These are phyloP conservation scores for Patella depressa DNA, from an alignment of 2,888 invertebrate species.

Conservation along the genomic window DNA sequence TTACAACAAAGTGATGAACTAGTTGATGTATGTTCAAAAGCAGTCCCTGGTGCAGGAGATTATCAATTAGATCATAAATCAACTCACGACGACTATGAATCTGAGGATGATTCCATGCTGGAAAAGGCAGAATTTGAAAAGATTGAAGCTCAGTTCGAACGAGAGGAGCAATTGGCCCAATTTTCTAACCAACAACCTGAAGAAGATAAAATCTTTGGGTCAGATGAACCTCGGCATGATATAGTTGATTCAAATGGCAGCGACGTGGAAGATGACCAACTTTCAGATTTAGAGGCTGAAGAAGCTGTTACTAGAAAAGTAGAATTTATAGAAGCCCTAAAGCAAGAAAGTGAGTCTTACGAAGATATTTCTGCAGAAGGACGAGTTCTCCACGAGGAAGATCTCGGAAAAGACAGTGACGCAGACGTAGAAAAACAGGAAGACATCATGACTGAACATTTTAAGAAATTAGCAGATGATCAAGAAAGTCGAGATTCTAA, in stretches of 20 bases:
- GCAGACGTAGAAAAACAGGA: slow-evolving; percentile 17
- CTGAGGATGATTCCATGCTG: slow-evolving; percentile 53
- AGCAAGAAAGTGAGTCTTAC: slow-evolving; percentile 12
- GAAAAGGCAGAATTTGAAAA: slow-evolving; percentile 41
- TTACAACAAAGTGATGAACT: neutral
- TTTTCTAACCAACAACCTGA: slow-evolving; percentile 14
- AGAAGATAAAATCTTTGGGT: slow-evolving; percentile 17
- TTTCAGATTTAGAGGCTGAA: neutral
- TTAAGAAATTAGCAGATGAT: neutral
- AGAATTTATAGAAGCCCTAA: slow-evolving; percentile 21
- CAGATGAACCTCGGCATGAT: slow-evolving; percentile 29
- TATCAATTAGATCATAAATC: neutral
- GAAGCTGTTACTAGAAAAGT: neutral
- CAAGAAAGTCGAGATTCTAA: neutral
- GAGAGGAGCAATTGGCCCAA: slow-evolving; percentile 16
- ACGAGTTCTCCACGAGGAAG: slow-evolving; percentile 17
- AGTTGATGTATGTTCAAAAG: neutral
- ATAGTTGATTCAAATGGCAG: slow-evolving; percentile 18
- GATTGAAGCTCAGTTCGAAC: slow-evolving; percentile 11
- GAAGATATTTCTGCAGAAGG: slow-evolving; percentile 16
- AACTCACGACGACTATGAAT: slow-evolving; percentile 22
- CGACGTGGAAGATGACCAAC: slow-evolving; percentile 23
- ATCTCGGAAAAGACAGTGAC: slow-evolving; percentile 13
- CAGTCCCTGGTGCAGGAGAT: neutral
- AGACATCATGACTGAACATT: neutral